phyloP scores from a whole-genome alignment of 2,888 invertebrate genomes.

The Prosapia bicincta region DNA sequence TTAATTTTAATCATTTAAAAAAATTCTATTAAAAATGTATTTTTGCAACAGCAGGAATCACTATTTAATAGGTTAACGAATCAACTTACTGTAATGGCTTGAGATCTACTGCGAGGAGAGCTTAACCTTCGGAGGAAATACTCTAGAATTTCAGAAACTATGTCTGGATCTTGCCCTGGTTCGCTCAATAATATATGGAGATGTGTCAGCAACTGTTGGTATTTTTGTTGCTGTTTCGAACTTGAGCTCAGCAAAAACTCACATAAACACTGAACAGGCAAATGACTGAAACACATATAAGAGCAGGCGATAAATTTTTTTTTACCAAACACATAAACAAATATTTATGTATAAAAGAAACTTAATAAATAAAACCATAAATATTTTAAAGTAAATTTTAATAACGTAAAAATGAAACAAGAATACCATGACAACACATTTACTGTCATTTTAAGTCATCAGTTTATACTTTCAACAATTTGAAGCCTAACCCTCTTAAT shows the following conservation, averaged over 20 bases:
- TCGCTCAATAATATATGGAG: constrained; percentile 57
- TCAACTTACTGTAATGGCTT: constrained; percentile 62
- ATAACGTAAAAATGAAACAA: too few relatives aligned
- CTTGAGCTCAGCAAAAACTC: constrained; percentile 80
- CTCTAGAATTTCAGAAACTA: constrained; percentile 81
- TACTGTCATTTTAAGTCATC: too few relatives aligned
- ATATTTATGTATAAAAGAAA: too few relatives aligned
- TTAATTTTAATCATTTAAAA: too few relatives aligned
- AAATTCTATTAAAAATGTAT: too few relatives aligned
- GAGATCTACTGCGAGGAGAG: constrained; percentile 70
- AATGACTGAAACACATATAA: constrained; percentile 57
- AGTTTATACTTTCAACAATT: too few relatives aligned
- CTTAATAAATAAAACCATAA: too few relatives aligned
- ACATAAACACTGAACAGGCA: constrained; percentile 97
- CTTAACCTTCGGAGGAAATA: constrained; percentile 84
- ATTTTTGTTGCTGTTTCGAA: constrained; percentile 65
- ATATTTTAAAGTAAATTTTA: too few relatives aligned
- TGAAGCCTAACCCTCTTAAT: too few relatives aligned
- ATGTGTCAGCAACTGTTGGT: constrained; percentile 68
- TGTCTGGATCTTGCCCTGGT: constrained; percentile 52
- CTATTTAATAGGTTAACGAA: too few relatives aligned
- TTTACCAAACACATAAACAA: neutral
- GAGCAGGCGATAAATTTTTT: neutral
- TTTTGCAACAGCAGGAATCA: too few relatives aligned
- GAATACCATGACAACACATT: too few relatives aligned